Percentiles rank a stretch among this genome's conserved stretches.
Evolutionary conservation across 2,888 invertebrate species (phyloP).

Genomic region (Lasius platythorax): DNA sequence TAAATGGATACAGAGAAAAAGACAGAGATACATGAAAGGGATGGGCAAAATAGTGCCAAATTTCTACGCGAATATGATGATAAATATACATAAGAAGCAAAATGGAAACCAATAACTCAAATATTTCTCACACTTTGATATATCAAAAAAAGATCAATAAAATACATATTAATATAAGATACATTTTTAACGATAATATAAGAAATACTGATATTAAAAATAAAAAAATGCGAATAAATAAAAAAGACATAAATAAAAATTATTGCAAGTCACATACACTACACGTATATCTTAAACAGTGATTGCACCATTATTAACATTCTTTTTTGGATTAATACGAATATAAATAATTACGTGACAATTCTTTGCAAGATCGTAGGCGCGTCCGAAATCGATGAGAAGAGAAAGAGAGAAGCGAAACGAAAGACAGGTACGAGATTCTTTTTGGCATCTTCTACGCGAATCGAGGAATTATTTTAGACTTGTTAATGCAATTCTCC

Average conservation of each 20-base stretch:
- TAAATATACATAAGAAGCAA: constrained; percentile 22
- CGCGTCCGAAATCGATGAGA: not conserved
- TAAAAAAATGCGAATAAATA: not conserved
- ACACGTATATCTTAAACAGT: not conserved
- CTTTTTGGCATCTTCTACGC: constrained; percentile 15
- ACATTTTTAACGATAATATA: not conserved
- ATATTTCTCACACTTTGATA: not conserved
- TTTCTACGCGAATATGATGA: constrained; percentile 1
- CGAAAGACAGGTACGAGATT: not conserved
- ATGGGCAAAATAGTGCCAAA: not conserved
- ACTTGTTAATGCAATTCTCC: constrained; percentile 77
- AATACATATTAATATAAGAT: not conserved
- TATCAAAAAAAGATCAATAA: not conserved
- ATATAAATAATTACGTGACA: not conserved
- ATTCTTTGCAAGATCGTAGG: not conserved
- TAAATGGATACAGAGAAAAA: constrained; percentile 22
- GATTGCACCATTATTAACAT: not conserved
- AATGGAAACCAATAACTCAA: constrained; percentile 19
- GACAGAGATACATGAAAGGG: constrained; percentile 6
- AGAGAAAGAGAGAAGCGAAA: not conserved
- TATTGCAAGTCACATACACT: not conserved
- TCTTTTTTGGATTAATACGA: not conserved
- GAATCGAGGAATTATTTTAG: constrained; percentile 73
- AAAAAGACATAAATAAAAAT: not conserved
- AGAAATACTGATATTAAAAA: not conserved